Base-by-base conservation (phyloP, 30 jellyfish, hydroid and myxozoan genomes). In the Turritopsis rubra region DNA sequence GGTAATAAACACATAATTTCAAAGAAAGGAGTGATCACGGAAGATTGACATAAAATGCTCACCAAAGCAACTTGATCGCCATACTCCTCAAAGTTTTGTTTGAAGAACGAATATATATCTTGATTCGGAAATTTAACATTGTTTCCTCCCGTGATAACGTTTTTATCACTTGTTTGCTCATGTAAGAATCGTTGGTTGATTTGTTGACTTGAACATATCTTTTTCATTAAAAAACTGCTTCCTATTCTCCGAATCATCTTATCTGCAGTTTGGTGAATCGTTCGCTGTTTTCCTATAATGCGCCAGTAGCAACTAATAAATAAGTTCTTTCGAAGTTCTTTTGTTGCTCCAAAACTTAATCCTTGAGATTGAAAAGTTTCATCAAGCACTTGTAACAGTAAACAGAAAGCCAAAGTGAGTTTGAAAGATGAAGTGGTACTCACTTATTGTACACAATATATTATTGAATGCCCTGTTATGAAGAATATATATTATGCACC, bases 11-110 rank as follows among this genome's bases (percentile, higher is more conserved):
- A 13, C 5, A 41, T 3, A 13, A 3, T 41, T 41, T 13, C 13
- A n/a, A n/a, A n/a, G n/a, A n/a, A n/a, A n/a, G n/a, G n/a, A n/a
- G n/a, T n/a, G n/a, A n/a, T n/a, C n/a, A n/a, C n/a, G n/a, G n/a
- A n/a, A n/a, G 5, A 5, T 13, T 41, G n/a, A n/a, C 13, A 3
- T 7, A 68, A n/a, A 68, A 68, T n/a, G 77, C 28, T n/a, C 19
- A 68, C 77, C 77, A 68, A 9, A 27, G 77, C 77, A 27, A 68
- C 21, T 19, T 27, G 28, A 22, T 68, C 77, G 19, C 31, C 77
- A 68, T 68, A 68, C 30, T 27, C 21, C 30, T 68, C 22, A n/a
- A 22, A 8, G 16, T 1, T 68, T 27, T 1, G 16, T 27, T n/a
- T n/a, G 21, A 68, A 68, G 19, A 68, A 68, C 77, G 77, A n/a